Percentiles rank a stretch among this genome's conserved stretches.
Conservation (phyloP, 2,888 invertebrate species). For the Abscondita cerata region DNA sequence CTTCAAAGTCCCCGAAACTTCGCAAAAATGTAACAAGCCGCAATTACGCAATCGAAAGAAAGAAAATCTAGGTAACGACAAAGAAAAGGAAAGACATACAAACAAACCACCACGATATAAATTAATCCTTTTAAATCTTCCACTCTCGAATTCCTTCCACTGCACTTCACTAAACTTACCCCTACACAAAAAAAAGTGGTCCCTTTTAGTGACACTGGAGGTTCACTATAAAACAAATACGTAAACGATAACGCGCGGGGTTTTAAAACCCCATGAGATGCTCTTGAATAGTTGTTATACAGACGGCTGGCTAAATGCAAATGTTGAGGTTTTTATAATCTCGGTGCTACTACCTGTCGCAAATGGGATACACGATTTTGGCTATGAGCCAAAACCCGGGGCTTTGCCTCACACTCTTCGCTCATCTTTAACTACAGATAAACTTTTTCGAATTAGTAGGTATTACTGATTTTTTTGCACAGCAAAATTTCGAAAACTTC, state of each 20-base stretch:
- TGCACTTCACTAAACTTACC: constrained; percentile 52
- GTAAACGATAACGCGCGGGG: constrained; percentile 26
- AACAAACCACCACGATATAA: constrained; percentile 13
- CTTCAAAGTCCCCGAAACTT: constrained; percentile 35
- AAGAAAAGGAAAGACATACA: constrained; percentile 17
- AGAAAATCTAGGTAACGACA: too few species aligned
- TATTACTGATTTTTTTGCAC: constrained; percentile 11
- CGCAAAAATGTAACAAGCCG: constrained; percentile 37
- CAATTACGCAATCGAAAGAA: constrained; percentile 33
- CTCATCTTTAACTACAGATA: constrained; percentile 20
- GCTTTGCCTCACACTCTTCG: constrained; percentile 26
- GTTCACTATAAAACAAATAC: constrained; percentile 24
- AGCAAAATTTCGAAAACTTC: too few species aligned
- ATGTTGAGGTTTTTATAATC: constrained; percentile 66
- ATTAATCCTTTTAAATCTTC: constrained; percentile 5
- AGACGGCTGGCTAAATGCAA: constrained; percentile 63
- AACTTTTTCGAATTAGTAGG: constrained; percentile 24
- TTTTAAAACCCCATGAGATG: constrained; percentile 33
- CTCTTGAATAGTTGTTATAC: constrained; percentile 49
- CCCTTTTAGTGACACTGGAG: constrained; percentile 54
- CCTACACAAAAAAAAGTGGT: constrained; percentile 55
- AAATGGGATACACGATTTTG: constrained; percentile 45
- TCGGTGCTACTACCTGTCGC: constrained; percentile 63
- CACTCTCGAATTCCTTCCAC: constrained; percentile 17
- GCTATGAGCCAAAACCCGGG: constrained; percentile 48